Evolutionary conservation across 2,113 vertebrate genomes (phyloP).

Genomic region (Gallinago paraguaiae): DNA sequence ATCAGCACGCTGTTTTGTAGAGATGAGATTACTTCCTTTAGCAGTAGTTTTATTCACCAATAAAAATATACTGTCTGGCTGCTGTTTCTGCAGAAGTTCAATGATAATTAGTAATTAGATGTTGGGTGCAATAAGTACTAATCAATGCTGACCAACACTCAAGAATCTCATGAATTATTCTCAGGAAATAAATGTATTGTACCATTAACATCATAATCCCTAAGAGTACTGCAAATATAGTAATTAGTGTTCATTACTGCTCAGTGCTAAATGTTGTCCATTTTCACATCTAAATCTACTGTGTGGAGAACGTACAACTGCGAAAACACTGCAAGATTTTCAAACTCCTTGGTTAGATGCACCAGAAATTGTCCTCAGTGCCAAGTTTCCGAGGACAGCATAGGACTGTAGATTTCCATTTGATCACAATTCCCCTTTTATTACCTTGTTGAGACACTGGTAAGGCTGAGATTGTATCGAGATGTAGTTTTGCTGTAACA

Average conservation of each 20-base stretch:
- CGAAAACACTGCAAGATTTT: neutral
- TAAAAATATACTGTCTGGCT: neutral
- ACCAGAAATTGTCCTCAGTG: neutral
- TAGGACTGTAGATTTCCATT: neutral
- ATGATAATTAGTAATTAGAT: neutral
- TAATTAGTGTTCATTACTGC: neutral
- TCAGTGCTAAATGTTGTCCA: neutral
- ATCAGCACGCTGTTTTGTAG: neutral
- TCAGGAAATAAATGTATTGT: neutral
- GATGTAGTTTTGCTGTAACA: neutral
- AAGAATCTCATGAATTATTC: conserved; percentile 23
- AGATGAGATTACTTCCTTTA: neutral
- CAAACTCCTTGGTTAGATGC: neutral
- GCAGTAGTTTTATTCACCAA: neutral
- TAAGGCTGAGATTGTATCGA: neutral
- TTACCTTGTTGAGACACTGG: conserved; percentile 11
- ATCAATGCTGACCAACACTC: neutral
- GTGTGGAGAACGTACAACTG: conserved; percentile 23
- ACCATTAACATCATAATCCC: neutral
- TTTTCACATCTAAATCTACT: conserved; percentile 58
- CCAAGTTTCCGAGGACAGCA: neutral
- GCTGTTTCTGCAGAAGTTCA: neutral
- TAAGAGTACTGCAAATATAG: neutral
- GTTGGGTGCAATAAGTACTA: neutral
- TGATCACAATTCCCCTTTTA: neutral